A percentile compares a stretch with the other conserved stretches of the same genome.
phyloP scores from a whole-genome alignment of 2,888 invertebrate species.

The Ichneumoninae sp. region DNA sequence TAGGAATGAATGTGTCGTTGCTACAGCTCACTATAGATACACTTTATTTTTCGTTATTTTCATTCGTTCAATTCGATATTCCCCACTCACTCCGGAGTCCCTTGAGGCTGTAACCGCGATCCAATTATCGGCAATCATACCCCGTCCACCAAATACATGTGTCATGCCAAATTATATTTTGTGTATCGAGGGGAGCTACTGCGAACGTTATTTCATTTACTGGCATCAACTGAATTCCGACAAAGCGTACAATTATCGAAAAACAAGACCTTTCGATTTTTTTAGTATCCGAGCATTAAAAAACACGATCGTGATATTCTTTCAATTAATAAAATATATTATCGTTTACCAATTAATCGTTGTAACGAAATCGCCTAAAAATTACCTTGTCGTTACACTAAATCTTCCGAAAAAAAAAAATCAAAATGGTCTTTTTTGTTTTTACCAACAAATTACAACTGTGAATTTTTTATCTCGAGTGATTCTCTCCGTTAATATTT shows the following conservation, averaged over 20 bases:
- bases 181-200: slow-evolving; percentile 1
- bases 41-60: not conserved
- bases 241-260: not conserved
- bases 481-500: not conserved
- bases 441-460: not conserved
- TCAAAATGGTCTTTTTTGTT: not conserved
- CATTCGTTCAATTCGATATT: not conserved
- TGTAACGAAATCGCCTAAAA: not conserved
- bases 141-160: slow-evolving; percentile 48
- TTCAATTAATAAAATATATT: not conserved
- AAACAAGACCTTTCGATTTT: not conserved
- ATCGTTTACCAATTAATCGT: not conserved
- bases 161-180: slow-evolving; percentile 57
- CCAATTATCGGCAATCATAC: slow-evolving; percentile 44
- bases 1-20: slow-evolving; percentile 11
- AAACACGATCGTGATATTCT: not conserved
- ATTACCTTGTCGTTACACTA: not conserved
- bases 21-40: not conserved
- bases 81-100: not conserved
- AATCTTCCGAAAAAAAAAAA: not conserved
- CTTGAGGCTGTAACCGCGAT: slow-evolving; percentile 2
- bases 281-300: not conserved
- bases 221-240: not conserved
- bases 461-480: too few relatives aligned
- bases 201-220: not conserved